Percentiles rank a stretch among this genome's conserved stretches.
These are phyloP conservation scores for Eptatretus burgeri DNA, from an alignment of 2,113 vertebrate genomes.

Conservation along the genomic window DNA sequence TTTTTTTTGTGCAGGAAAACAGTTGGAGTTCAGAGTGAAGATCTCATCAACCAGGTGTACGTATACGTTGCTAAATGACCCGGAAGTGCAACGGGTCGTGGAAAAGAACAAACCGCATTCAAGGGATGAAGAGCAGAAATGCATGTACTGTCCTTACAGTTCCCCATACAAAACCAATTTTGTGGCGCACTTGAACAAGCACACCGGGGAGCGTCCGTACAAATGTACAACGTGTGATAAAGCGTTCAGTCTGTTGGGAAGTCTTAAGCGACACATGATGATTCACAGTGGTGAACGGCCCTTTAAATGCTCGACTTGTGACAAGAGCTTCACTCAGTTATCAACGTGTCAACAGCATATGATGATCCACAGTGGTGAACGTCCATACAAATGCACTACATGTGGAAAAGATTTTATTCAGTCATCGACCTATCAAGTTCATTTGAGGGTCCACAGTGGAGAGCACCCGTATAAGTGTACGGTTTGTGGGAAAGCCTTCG, in stretches of 20 bases:
- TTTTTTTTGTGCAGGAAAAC: too few species aligned
- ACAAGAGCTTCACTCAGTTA: not conserved
- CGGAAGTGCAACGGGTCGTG: too few species aligned
- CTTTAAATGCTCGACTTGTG: not conserved
- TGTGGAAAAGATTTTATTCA: not conserved
- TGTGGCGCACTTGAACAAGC: slow-evolving; percentile 59
- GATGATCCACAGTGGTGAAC: slow-evolving; percentile 1
- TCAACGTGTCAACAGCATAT: not conserved
- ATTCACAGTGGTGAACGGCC: not conserved
- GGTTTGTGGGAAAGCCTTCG: slow-evolving; percentile 15
- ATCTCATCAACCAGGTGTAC: too few species aligned
- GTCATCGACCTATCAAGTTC: slow-evolving; percentile 28
- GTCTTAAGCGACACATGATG: slow-evolving; percentile 22
- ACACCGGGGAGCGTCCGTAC: slow-evolving; percentile 85
- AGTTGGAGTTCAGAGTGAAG: too few species aligned
- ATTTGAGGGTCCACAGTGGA: slow-evolving; percentile 27
- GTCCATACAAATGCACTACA: not conserved
- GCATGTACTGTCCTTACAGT: too few species aligned
- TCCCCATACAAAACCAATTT: too few species aligned
- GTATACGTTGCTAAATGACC: too few species aligned
- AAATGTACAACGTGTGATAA: slow-evolving; percentile 77
- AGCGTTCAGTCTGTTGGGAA: slow-evolving; percentile 27
- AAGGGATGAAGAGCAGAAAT: too few species aligned
- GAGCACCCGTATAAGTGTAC: slow-evolving; percentile 21
- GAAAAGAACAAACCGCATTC: too few species aligned